Evolutionary conservation across 2,797 vertebrate species (phyloP).

Genomic region (Sebastes miniatus): DNA sequence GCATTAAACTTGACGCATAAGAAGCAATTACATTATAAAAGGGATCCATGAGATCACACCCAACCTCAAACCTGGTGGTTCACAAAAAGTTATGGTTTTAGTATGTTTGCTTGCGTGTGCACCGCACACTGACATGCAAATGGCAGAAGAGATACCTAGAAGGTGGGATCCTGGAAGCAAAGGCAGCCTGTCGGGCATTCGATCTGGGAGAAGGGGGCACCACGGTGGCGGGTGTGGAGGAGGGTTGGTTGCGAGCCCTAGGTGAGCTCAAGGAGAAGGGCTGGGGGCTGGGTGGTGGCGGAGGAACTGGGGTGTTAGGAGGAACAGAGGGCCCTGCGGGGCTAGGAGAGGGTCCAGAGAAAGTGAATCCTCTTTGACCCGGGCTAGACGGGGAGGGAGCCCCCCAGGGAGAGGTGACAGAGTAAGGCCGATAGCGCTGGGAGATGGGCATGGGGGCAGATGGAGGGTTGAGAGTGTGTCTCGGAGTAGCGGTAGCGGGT

Average conservation of each 20-base stretch:
- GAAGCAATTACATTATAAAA: neutral
- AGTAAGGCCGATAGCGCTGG: slow-evolving; percentile 91
- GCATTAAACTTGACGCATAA: neutral
- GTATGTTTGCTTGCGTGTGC: slow-evolving; percentile 26
- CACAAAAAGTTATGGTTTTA: slow-evolving; percentile 46
- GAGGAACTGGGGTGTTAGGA: slow-evolving; percentile 71
- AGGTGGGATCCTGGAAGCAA: slow-evolving; percentile 84
- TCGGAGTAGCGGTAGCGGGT: slow-evolving; percentile 62
- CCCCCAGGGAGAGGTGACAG: slow-evolving; percentile 82
- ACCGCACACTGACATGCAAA: slow-evolving; percentile 65
- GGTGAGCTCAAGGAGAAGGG: slow-evolving; percentile 73
- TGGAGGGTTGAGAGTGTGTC: slow-evolving; percentile 70
- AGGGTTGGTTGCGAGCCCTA: slow-evolving; percentile 71
- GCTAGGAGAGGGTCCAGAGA: slow-evolving; percentile 60
- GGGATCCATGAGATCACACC: neutral
- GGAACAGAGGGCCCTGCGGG: slow-evolving; percentile 63
- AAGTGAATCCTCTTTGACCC: slow-evolving; percentile 65
- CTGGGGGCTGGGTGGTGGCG: slow-evolving; percentile 75
- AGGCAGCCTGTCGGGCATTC: slow-evolving; percentile 79
- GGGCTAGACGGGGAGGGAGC: slow-evolving; percentile 73
- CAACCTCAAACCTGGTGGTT: neutral
- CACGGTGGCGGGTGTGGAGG: slow-evolving; percentile 71
- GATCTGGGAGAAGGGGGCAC: slow-evolving; percentile 83
- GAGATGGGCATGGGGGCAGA: slow-evolving; percentile 85
- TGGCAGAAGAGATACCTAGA: slow-evolving; percentile 88